Base-by-base conservation (phyloP, 1,140 invertebrate genomes). In the Adoxophyes honmai region DNA sequence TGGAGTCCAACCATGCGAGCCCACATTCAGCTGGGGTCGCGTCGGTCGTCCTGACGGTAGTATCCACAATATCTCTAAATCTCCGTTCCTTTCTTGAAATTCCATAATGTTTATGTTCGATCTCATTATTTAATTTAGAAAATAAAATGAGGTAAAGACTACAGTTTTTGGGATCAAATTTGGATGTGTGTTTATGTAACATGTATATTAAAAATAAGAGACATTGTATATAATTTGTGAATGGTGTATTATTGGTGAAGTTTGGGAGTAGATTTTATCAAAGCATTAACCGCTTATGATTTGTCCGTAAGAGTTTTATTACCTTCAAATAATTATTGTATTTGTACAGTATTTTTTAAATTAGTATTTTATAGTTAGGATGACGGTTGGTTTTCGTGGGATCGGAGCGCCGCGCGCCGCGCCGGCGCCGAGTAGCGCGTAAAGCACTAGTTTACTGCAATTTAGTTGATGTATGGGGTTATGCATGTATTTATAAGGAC, bases 81-180 rank as follows among this genome's bases (percentile, higher is more conserved):
- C 60, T 63, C 65, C 56, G 57, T 44, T 60, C 54, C 66, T 64
- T 55, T 58, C 51, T 71, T 59, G 71, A 78, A 70, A 78, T 74
- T 83, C 76, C 78, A 73, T 73, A 73, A 66, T 68, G 64, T 77
- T 80, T 84, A 79, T 73, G 74, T 86, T 83, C 81, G 86, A 88
- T 88, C 86, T 88, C 86, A 88, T 86, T 83, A 86, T 86, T 86
- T 88, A 86, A 88, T 86, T 82, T 84, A 86, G 81, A 86, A 86
- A 88, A 81, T 81, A 82, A 81, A 86, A 78, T 76, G 86, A 88
- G 86, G 78, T 85, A 88, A 88, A 88, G 86, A 88, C 86, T 88
- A 86, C 86, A 86, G 82, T 81, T 86, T 28, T 86, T 81, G 86
- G 86, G 83, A 86, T 81, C 83, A 88, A 88, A 86, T 88, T 84